A percentile compares a stretch with the other conserved stretches of the same genome.
Evolutionary conservation across 2,797 vertebrate species (phyloP).

Genomic region (Sandelia bainsii): DNA sequence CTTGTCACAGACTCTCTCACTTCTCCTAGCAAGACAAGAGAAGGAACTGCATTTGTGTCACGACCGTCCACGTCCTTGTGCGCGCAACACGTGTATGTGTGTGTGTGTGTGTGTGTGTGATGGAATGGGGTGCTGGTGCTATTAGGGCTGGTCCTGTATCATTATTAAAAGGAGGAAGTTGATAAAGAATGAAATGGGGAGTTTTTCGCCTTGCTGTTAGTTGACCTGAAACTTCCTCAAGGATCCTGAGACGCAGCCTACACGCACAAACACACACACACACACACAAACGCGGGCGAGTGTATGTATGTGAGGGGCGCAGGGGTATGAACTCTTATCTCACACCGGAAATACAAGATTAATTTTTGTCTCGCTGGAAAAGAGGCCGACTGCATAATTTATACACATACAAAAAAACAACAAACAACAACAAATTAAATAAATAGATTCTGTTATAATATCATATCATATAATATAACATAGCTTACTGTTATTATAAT

Average conservation of each 20-base stretch:
- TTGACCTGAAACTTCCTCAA: constrained; percentile 86
- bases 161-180: constrained; percentile 85
- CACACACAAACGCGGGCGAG: background rate
- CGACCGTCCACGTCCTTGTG: constrained; percentile 32
- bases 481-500: too few species aligned
- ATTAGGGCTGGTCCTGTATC: constrained; percentile 42
- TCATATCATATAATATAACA: too few species aligned
- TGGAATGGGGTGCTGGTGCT: background rate
- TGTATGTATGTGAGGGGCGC: background rate
- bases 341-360: constrained; percentile 29
- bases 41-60: constrained; percentile 51
- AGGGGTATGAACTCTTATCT: constrained; percentile 5
- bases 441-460: too few species aligned
- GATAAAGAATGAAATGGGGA: constrained; percentile 87
- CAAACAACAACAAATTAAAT: too few species aligned
- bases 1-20: constrained; percentile 43
- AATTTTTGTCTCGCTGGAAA: constrained; percentile 7
- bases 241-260: constrained; percentile 20
- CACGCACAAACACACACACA: constrained; percentile 25
- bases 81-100: background rate
- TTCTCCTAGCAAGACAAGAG: constrained; percentile 36
- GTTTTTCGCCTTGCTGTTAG: constrained; percentile 92
- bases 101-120: constrained; percentile 7
- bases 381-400: background rate
- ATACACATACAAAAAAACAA: background rate